Conservation (phyloP, 2,888 invertebrate species). For the Oligia fasciuncula region DNA sequence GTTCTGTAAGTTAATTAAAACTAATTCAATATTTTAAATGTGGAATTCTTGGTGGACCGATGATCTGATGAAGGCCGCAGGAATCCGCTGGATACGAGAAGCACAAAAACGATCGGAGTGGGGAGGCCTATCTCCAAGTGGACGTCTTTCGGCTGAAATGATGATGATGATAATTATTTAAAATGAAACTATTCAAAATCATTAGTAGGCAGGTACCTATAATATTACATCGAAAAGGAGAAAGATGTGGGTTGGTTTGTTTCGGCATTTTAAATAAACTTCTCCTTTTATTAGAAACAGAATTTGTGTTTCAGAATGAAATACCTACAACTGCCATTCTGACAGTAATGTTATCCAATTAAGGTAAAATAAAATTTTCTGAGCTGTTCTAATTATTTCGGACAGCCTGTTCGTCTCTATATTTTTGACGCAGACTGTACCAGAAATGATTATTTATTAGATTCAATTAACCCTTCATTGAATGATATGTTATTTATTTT, state of each 20-base stretch:
- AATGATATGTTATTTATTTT: slow-evolving; percentile 65
- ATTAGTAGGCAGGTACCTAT: neutral
- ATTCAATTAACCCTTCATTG: slow-evolving; percentile 80
- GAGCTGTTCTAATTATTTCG: neutral
- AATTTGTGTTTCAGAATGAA: neutral
- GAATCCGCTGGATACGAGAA: neutral
- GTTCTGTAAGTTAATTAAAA: too few species aligned
- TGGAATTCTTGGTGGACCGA: too few species aligned
- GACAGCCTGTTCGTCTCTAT: neutral
- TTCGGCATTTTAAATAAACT: neutral
- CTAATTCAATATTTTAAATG: too few species aligned
- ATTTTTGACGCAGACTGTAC: slow-evolving; percentile 55
- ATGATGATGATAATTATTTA: neutral
- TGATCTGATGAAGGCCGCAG: neutral
- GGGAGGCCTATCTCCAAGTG: neutral
- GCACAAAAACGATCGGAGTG: neutral
- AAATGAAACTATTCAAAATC: neutral
- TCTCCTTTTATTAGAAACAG: neutral
- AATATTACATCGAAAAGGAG: neutral
- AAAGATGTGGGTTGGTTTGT: too few species aligned
- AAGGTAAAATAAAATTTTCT: neutral
- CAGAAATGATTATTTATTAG: slow-evolving; percentile 77
- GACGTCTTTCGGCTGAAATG: neutral
- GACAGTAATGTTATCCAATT: neutral
- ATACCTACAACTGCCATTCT: neutral